Evolutionary conservation across 1,140 invertebrate species (phyloP), one percentile per base, ranked within the genome.

Genomic region (Drosophila cardini): DNA sequence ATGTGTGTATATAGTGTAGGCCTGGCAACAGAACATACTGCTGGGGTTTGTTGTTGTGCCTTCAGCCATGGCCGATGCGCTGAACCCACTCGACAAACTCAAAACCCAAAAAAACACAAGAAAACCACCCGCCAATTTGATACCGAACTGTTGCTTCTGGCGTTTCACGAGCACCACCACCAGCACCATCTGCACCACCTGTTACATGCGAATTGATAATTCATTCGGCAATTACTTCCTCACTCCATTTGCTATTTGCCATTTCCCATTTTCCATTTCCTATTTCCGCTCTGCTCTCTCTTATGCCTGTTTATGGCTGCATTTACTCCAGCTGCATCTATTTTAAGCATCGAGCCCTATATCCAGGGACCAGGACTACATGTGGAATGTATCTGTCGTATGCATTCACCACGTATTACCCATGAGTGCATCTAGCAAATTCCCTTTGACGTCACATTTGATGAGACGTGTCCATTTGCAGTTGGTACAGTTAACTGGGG

Each of bases 181-280:
- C 50, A 26, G 2, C 45, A n/a, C 30, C 21, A 26, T 26, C 21
- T 53, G 13, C 55, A 58, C 71, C 71, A 73, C 71, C 71, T 73
- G 71, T 73, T 73, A 73, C 71, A 69, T 55, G 40, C 40, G 26
- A 55, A 56, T 42, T 43, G 21, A 8, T 42, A 55, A 68, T 58
- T 76, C 70, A 62, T 62, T 74, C 64, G 70, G 62, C 57, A 69
- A 69, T 74, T 58, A 63, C 63, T 53, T 74, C 53, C 73, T 50
- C 30, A 53, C 65, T 34, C 30, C 18, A 13, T 42, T 50, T 4
- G 15, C 34, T n/a, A 13, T 30, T 38, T 48, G n/a, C n/a, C n/a
- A n/a, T n/a, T n/a, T n/a, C n/a, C n/a, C n/a, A n/a, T n/a, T n/a
- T n/a, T 34, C 30, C 18, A 13, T 42, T 50, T 4, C 16, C 34